Conservation (phyloP, 2,113 vertebrate species). For the Petaurus breviceps region DNA sequence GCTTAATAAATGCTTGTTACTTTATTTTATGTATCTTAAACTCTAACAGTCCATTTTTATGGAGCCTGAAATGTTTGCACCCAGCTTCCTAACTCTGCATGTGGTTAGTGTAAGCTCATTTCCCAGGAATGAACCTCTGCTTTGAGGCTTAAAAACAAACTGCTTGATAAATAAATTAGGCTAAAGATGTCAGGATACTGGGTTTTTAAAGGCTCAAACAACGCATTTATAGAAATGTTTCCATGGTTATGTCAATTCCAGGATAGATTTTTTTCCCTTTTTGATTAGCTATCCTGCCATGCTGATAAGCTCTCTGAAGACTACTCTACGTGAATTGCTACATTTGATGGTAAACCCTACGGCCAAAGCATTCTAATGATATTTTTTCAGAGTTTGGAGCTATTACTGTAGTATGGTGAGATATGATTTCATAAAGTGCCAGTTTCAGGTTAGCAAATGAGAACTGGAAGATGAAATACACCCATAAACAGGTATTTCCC, state of each 20-base stretch:
- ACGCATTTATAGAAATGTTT: slow-evolving; percentile 46
- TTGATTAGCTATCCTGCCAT: slow-evolving; percentile 23
- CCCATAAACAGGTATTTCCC: not conserved
- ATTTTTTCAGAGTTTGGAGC: slow-evolving; percentile 43
- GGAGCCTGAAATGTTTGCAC: not conserved
- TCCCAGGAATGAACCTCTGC: not conserved
- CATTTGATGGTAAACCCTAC: slow-evolving; percentile 40
- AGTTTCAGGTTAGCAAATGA: slow-evolving; percentile 31
- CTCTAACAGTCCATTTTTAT: not conserved
- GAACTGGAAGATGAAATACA: not conserved
- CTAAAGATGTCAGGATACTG: not conserved
- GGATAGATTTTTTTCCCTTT: slow-evolving; percentile 12
- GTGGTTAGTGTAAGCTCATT: not conserved
- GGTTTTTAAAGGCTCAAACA: slow-evolving; percentile 15
- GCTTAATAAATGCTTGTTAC: not conserved
- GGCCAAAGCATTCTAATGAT: slow-evolving; percentile 53
- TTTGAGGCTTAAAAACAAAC: not conserved
- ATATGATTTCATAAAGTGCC: slow-evolving; percentile 63
- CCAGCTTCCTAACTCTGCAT: not conserved
- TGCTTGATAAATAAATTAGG: slow-evolving; percentile 30
- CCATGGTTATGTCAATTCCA: slow-evolving; percentile 34
- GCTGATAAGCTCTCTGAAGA: slow-evolving; percentile 36
- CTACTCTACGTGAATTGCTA: slow-evolving; percentile 58
- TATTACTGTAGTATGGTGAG: slow-evolving; percentile 41
- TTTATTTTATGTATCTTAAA: not conserved